Base-by-base conservation (phyloP, 2,113 vertebrate species). In the Ophiodon elongatus region DNA sequence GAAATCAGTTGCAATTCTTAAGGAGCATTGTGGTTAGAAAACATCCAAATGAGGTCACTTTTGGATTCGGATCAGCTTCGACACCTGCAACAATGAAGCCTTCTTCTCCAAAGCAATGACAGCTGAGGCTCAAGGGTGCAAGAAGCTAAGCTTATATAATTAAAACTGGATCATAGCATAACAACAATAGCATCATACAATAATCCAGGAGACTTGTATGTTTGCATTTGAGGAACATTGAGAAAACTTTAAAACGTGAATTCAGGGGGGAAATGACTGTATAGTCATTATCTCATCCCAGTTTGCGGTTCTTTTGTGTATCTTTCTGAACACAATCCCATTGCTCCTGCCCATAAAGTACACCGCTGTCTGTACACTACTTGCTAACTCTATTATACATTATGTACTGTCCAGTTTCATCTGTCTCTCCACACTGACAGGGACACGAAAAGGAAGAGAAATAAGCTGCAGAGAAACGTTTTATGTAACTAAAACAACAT, bases 371-470 rank as follows among this genome's bases (percentile, higher is more conserved):
- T 50, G 45, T 21, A 2, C 15, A 50, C 11, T 6, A 2, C 45
- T 19, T 21, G 19, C 43, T 6, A n/a, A 54, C 37, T 67, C 27
- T 47, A 1, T 35, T 65, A 77, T 39, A 5, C 25, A 11, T 43
- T 57, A 33, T 54, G 43, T 62, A 29, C 67, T 79, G 41, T 79
- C 66, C n/a, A 39, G 23, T 39, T 62, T 21, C 25, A 25, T 78
- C 65, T 37, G 66, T 52, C 54, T 39, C 47, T 8, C 21, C 54
- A 39, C 66, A 13, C 39, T 59, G 50, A 68, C 37, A 47, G 11
- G 50, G 64, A 68, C 73, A 54, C 60, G 60, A 25, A 60, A 39
- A 39, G n/a, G 5, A 41, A 17, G 17, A 67, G 52, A 68, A 57
- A 43, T 31, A 41, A 33, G 21, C 33, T 43, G 66, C 25, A 59